Evolutionary conservation across 1,140 invertebrate genomes (phyloP), one percentile per base, ranked within the genome.

Genomic region (Drosophila rufa): DNA sequence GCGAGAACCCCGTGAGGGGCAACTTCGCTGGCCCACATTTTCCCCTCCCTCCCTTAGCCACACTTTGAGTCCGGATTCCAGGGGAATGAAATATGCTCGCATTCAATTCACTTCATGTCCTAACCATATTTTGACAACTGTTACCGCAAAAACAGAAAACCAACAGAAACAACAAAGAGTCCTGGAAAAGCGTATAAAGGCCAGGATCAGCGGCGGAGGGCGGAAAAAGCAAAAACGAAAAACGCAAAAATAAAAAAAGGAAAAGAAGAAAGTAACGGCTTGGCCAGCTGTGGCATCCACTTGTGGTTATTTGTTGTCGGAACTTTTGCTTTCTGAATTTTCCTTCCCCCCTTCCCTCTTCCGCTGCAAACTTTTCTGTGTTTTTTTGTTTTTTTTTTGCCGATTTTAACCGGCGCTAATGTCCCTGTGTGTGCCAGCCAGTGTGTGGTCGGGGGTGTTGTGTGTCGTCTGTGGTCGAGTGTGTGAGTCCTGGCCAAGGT

Each of bases 121-220:
- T 71, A 62, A 66, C 80, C 81, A 90, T 89, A 90, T 89, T 90
- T 90, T 89, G 84, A 89, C 84, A 89, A 89, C 85, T 89, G 84
- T 90, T 90, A 80, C 85, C 85, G 66, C 84, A 89, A 81, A 87
- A 89, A 82, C 76, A 80, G 70, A 66, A 61, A 81, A 84, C 71
- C 62, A 77, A 73, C 62, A 84, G 67, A 59, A 62, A 46, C 45
- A 82, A 64, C 68, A 64, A 81, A 77, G 71, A 60, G 30, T 62
- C 17, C n/a, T 19, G 14, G 36, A 33, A 78, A 48, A 65, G 40
- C 17, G 22, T 14, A 42, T 27, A 33, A 30, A 43, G 46, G 22
- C 14, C 33, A 22, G 30, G 38, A 36, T 25, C 55, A 45, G 38
- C 22, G n/a, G 22, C 2, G 42, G 11, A 53, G 30, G 42, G 6